phyloP scores from a whole-genome alignment of 2,888 invertebrate genomes.

The Chrysotoxum bicinctum region DNA sequence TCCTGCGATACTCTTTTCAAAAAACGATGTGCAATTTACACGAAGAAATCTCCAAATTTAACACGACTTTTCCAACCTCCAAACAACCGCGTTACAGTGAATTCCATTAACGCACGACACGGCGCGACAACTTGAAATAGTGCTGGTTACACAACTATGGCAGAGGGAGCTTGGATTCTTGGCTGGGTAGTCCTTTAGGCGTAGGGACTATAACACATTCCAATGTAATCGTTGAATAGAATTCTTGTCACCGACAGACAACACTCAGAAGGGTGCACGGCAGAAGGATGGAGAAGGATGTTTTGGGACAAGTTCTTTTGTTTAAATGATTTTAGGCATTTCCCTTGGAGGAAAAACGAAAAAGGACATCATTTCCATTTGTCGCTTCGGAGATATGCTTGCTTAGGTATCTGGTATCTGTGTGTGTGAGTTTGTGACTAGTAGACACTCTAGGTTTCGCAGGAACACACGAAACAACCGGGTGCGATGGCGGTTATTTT shows the following conservation, averaged over 20 bases:
- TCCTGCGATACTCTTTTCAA: neutral
- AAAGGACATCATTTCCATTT: slow-evolving; percentile 69
- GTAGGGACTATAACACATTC: slow-evolving; percentile 40
- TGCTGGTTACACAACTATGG: slow-evolving; percentile 50
- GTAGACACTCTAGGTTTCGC: slow-evolving; percentile 18
- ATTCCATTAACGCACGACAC: slow-evolving; percentile 68
- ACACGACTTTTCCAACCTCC: slow-evolving; percentile 66
- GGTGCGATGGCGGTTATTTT: slow-evolving; percentile 53
- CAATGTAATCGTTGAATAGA: slow-evolving; percentile 55
- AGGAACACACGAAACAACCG: slow-evolving; percentile 29
- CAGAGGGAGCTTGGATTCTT: neutral
- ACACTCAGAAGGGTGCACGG: neutral
- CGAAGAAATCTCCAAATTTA: slow-evolving; percentile 57
- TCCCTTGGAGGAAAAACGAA: slow-evolving; percentile 39
- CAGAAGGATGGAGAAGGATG: neutral
- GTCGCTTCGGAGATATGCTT: slow-evolving; percentile 29
- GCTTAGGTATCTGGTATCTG: neutral
- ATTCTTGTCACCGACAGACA: slow-evolving; percentile 65
- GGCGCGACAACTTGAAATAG: slow-evolving; percentile 51
- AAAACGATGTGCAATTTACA: slow-evolving; percentile 49
- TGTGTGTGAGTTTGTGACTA: neutral
- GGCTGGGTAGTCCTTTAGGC: slow-evolving; percentile 54
- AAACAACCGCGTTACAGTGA: slow-evolving; percentile 61
- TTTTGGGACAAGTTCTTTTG: slow-evolving; percentile 59
- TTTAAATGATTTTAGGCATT: slow-evolving; percentile 70